Evolutionary conservation across 2,888 invertebrate genomes (phyloP).

Genomic region (Drosophila maculinotata): DNA sequence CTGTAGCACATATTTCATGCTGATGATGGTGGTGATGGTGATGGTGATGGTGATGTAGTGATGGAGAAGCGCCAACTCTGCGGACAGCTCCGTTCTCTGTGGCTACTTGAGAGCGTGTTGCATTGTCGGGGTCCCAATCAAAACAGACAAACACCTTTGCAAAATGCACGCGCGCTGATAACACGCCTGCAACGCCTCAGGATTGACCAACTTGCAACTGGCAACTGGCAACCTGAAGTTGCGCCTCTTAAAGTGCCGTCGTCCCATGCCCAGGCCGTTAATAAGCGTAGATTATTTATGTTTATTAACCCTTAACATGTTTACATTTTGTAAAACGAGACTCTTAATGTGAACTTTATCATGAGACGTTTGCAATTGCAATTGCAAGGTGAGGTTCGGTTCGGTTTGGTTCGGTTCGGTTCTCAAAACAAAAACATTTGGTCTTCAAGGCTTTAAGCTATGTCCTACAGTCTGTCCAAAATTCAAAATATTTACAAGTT

Average conservation of each 20-base stretch:
- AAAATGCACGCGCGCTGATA: constrained; percentile 82
- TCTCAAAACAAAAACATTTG: neutral
- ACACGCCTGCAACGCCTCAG: constrained; percentile 41
- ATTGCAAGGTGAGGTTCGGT: constrained; percentile 40
- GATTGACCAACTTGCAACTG: constrained; percentile 15
- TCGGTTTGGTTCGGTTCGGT: no score
- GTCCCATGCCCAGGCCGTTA: constrained; percentile 67
- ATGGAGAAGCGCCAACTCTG: constrained; percentile 36
- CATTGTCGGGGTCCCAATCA: constrained; percentile 55
- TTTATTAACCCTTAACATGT: constrained; percentile 84
- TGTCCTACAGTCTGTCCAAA: constrained; percentile 16
- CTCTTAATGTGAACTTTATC: constrained; percentile 85
- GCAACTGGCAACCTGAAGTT: constrained; percentile 16
- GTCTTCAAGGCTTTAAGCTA: neutral
- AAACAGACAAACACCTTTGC: constrained; percentile 82
- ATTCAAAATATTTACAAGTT: no score
- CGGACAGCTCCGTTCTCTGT: constrained; percentile 9
- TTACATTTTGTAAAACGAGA: constrained; percentile 85
- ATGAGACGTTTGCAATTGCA: constrained; percentile 68
- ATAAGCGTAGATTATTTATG: constrained; percentile 84
- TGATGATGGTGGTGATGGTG: constrained; percentile 25
- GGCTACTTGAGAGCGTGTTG: constrained; percentile 53
- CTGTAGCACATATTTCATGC: constrained; percentile 73
- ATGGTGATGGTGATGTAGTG: constrained; percentile 28
- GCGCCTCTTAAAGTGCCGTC: constrained; percentile 45